Evolutionary conservation across 2,113 vertebrate species (phyloP).

Genomic region (Halichoerus grypus): DNA sequence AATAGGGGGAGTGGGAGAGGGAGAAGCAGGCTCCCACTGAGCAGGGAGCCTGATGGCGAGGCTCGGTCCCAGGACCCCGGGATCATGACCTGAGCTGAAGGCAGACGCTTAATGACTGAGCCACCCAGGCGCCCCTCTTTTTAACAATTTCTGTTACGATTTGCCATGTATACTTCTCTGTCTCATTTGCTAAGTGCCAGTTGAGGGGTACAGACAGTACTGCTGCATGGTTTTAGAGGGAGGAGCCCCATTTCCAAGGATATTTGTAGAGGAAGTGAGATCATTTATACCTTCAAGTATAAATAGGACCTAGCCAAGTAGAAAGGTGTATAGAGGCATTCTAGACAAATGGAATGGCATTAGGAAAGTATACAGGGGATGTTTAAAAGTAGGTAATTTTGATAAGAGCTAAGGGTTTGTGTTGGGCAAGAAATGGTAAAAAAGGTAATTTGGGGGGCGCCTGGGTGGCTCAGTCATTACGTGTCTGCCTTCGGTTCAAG

Average conservation of each 20-base stretch:
- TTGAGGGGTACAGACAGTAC: not conserved
- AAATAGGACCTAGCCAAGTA: not conserved
- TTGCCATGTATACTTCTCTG: slow-evolving; percentile 25
- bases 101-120: too few relatives aligned
- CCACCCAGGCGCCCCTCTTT: too few relatives aligned
- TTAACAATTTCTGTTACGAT: not conserved
- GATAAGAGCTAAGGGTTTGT: not conserved
- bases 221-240: not conserved
- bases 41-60: too few relatives aligned
- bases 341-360: not conserved
- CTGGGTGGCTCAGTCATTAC: too few relatives aligned
- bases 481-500: too few relatives aligned
- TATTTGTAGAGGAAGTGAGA: not conserved
- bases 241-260: not conserved
- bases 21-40: too few relatives aligned
- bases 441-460: not conserved
- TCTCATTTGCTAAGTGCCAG: not conserved
- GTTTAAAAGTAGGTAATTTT: slow-evolving; percentile 26
- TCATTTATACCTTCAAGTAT: not conserved
- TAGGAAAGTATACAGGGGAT: not conserved
- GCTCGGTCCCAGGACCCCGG: too few relatives aligned
- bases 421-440: not conserved
- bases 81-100: too few relatives aligned
- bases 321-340: not conserved
- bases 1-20: too few relatives aligned